Evolutionary conservation across 2,888 invertebrate genomes (phyloP).

Genomic region (Quadriops clusia): DNA sequence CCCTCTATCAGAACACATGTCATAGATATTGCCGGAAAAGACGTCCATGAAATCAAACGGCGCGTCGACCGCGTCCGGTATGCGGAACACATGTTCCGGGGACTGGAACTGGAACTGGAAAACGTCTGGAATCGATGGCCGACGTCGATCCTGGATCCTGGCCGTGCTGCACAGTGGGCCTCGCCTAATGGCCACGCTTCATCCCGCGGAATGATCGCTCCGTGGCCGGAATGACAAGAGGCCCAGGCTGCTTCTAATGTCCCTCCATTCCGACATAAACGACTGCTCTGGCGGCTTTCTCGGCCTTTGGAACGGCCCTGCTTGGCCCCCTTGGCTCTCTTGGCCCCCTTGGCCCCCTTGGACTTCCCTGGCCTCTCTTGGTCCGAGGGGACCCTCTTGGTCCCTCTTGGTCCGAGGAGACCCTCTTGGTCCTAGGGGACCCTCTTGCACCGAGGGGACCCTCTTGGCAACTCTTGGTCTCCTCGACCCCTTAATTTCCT

Average conservation of each 20-base stretch:
- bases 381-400: too few species aligned
- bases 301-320: too few species aligned
- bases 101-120: conserved; percentile 1
- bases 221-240: conserved; percentile 34
- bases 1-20: conserved; percentile 15
- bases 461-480: too few species aligned
- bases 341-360: too few species aligned
- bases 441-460: too few species aligned
- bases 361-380: too few species aligned
- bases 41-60: conserved; percentile 24
- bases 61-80: conserved; percentile 27
- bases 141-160: conserved; percentile 13
- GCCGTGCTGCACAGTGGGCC: too few species aligned
- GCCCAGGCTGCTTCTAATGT: conserved; percentile 31
- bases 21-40: conserved; percentile 23
- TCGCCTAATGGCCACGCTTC: conserved; percentile 32
- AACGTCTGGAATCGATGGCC: not conserved
- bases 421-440: too few species aligned
- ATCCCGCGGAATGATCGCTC: conserved; percentile 30
- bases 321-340: too few species aligned
- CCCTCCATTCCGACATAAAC: conserved; percentile 9
- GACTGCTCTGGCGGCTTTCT: too few species aligned
- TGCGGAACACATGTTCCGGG: conserved; percentile 31
- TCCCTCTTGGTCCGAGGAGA: too few species aligned
- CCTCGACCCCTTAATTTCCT: too few species aligned